Conservation (phyloP, 2,888 invertebrate species). For the Galeruca laticollis region DNA sequence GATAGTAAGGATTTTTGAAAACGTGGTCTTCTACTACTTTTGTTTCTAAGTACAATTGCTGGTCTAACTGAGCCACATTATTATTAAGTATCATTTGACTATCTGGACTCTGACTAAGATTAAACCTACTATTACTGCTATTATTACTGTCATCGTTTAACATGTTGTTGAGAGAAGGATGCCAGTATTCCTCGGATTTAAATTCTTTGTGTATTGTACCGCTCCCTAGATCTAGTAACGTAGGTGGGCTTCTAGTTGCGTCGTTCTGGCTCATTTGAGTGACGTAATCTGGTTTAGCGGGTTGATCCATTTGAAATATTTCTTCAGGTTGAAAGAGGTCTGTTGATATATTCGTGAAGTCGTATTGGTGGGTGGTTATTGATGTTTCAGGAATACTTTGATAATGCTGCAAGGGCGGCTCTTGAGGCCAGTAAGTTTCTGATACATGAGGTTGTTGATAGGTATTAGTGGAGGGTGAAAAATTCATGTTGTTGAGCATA, state of each 20-base stretch:
- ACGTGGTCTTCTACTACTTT: constrained; percentile 53
- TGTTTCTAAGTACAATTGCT: constrained; percentile 52
- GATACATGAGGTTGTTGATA: constrained; percentile 57
- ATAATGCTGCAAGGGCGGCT: constrained; percentile 64
- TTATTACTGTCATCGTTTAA: constrained; percentile 69
- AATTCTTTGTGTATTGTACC: constrained; percentile 76
- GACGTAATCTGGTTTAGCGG: constrained; percentile 74
- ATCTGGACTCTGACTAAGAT: constrained; percentile 70
- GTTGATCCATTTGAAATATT: constrained; percentile 82
- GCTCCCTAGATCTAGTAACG: constrained; percentile 78
- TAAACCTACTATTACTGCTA: constrained; percentile 63
- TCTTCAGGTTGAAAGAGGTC: constrained; percentile 83
- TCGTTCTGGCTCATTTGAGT: constrained; percentile 65
- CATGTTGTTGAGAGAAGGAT: constrained; percentile 69
- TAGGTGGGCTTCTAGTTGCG: constrained; percentile 75
- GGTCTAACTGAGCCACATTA: constrained; percentile 55
- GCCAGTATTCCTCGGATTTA: constrained; percentile 74
- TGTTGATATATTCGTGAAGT: constrained; percentile 72
- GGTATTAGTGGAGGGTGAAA: constrained; percentile 48
- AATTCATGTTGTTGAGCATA: constrained; percentile 56
- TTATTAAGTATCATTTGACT: constrained; percentile 65
- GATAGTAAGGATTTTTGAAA: constrained; percentile 49
- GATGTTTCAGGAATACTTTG: constrained; percentile 55
- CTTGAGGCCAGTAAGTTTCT: constrained; percentile 65
- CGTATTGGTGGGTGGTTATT: constrained; percentile 68